These are phyloP conservation scores for Volucella inanis DNA, from an alignment of 2,888 invertebrate species.

Conservation along the genomic window DNA sequence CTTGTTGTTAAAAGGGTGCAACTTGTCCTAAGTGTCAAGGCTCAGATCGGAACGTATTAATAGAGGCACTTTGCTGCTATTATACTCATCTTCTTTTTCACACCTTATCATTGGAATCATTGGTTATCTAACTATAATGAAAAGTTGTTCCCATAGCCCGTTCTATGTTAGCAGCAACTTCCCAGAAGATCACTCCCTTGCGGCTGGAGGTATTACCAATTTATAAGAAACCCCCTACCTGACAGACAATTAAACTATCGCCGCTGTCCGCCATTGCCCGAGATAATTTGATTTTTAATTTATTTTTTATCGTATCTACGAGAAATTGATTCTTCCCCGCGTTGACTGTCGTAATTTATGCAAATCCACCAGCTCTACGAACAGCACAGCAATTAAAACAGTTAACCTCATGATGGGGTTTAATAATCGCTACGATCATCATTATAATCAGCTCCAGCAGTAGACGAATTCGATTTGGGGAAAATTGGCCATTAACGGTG, in stretches of 20 bases:
- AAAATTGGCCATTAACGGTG: constrained; percentile 58
- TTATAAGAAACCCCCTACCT: constrained; percentile 4
- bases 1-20: too few species aligned
- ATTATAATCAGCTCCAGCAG: constrained; percentile 27
- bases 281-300: constrained; percentile 51
- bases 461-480: constrained; percentile 21
- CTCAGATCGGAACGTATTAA: too few species aligned
- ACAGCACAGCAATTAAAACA: constrained; percentile 62
- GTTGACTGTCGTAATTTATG: constrained; percentile 56
- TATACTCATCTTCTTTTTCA: too few species aligned
- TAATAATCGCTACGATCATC: constrained; percentile 51
- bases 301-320: constrained; percentile 2
- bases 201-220: too few species aligned
- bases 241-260: constrained; percentile 38
- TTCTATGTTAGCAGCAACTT: too few species aligned
- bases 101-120: too few species aligned
- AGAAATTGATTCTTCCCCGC: constrained; percentile 46
- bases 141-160: too few species aligned
- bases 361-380: constrained; percentile 40
- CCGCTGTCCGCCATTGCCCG: constrained; percentile 39
- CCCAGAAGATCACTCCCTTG: too few species aligned
- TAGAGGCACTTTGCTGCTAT: too few species aligned
- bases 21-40: too few species aligned
- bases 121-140: too few species aligned
- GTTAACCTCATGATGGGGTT: constrained; percentile 60